phyloP scores from a whole-genome alignment of 2,113 vertebrate species.

The Otolemur garnettii region DNA sequence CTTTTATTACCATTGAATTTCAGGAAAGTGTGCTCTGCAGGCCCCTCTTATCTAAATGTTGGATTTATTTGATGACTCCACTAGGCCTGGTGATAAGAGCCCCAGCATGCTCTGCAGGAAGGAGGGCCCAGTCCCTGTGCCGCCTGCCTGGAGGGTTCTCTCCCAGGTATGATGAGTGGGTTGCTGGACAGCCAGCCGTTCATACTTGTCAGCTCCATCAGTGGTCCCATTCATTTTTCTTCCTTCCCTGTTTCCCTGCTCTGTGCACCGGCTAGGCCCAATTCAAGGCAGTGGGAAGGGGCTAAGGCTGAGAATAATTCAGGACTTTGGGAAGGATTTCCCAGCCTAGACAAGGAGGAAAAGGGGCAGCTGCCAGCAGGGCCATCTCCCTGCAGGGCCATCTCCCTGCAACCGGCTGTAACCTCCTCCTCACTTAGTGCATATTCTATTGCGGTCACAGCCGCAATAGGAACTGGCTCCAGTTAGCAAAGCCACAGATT shows the following conservation, averaged over 20 bases:
- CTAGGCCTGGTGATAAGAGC: not conserved
- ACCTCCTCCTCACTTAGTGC: not conserved
- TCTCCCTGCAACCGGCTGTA: not conserved
- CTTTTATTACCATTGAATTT: conserved; percentile 62
- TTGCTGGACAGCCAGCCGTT: not conserved
- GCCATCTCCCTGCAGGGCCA: not conserved
- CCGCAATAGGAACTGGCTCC: not conserved
- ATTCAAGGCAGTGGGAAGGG: not conserved
- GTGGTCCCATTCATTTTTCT: not conserved
- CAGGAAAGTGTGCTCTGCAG: conserved; percentile 59
- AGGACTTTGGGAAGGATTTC: not conserved
- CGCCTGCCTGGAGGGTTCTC: accelerated
- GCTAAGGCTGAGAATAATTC: not conserved
- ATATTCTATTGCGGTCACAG: not conserved
- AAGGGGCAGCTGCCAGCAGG: too few relatives aligned
- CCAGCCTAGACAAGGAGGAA: not conserved
- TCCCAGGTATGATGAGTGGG: not conserved
- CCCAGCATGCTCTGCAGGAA: not conserved
- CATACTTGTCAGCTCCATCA: not conserved
- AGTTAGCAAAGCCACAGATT: not conserved
- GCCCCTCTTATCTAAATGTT: conserved; percentile 65
- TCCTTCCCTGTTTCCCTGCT: not conserved
- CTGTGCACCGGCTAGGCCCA: not conserved
- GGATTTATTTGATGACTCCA: conserved; percentile 57
- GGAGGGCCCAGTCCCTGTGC: not conserved